These are phyloP conservation scores for Drosophila demipolita DNA, from an alignment of 2,888 invertebrate species.

Conservation along the genomic window DNA sequence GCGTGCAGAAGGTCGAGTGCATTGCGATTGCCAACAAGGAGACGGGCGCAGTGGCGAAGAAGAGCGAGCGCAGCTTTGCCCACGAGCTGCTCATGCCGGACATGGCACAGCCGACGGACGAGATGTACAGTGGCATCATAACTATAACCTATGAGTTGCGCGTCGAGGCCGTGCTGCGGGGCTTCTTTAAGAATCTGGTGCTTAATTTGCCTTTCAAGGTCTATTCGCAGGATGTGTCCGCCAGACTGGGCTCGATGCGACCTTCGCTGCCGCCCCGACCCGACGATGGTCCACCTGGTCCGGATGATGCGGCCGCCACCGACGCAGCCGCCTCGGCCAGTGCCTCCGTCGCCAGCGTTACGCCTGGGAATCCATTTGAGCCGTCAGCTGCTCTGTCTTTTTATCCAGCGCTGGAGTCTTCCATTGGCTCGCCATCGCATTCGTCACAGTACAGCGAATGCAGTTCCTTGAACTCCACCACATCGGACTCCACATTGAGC, in stretches of 20 bases:
- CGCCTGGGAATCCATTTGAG: conserved; percentile 81
- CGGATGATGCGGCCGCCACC: conserved; percentile 30
- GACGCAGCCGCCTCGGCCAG: not conserved
- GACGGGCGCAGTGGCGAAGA: conserved; percentile 84
- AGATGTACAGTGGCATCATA: conserved; percentile 78
- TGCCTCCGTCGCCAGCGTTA: not conserved
- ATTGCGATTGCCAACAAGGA: conserved; percentile 83
- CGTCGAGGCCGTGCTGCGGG: conserved; percentile 84
- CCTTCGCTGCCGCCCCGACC: conserved; percentile 64
- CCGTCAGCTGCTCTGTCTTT: conserved; percentile 49
- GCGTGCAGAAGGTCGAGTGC: conserved; percentile 81
- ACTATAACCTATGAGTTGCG: conserved; percentile 82
- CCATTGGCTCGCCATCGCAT: conserved; percentile 83
- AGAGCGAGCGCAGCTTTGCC: conserved; percentile 84
- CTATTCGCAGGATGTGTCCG: conserved; percentile 73
- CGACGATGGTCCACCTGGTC: conserved; percentile 59
- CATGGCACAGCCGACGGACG: conserved; percentile 82
- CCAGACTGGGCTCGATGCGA: conserved; percentile 48
- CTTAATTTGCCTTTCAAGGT: conserved; percentile 82
- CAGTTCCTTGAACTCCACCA: conserved; percentile 83
- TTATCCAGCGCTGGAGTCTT: conserved; percentile 76
- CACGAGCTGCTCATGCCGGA: conserved; percentile 83
- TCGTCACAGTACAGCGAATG: conserved; percentile 83
- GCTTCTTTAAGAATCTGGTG: conserved; percentile 84
- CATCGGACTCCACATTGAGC: conserved; percentile 83